Evolutionary conservation across 2,888 invertebrate genomes (phyloP).

Genomic region (Pycnomerus fuliginosus): DNA sequence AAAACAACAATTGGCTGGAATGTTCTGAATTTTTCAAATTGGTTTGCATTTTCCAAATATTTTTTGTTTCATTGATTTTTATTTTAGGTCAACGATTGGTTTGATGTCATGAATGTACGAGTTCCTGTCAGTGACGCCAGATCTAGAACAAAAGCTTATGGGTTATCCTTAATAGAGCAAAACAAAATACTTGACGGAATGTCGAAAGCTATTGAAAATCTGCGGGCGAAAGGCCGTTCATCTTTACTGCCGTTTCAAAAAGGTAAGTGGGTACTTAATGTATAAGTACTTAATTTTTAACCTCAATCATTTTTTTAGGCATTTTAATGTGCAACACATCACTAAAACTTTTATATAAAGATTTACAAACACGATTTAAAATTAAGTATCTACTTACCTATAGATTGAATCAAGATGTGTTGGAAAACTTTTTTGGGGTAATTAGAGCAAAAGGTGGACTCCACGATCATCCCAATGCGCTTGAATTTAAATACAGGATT

Average conservation of each 20-base stretch:
- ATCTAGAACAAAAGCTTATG: slow-evolving; percentile 27
- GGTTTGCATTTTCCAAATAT: slow-evolving; percentile 3
- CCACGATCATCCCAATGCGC: slow-evolving; percentile 29
- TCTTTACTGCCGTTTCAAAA: slow-evolving; percentile 31
- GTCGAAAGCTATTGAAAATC: slow-evolving; percentile 16
- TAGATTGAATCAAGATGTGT: slow-evolving; percentile 31
- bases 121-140: slow-evolving; percentile 23
- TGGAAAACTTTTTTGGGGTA: slow-evolving; percentile 30
- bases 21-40: slow-evolving; percentile 11
- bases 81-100: slow-evolving; percentile 27
- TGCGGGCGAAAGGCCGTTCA: slow-evolving; percentile 22
- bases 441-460: slow-evolving; percentile 25
- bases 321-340: slow-evolving; percentile 25
- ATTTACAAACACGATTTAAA: slow-evolving; percentile 17
- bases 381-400: slow-evolving; percentile 29
- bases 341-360: slow-evolving; percentile 17
- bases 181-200: slow-evolving; percentile 28
- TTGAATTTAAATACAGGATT: slow-evolving; percentile 32
- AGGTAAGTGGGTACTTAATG: slow-evolving; percentile 13
- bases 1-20: slow-evolving; percentile 7
- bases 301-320: slow-evolving; percentile 11
- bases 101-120: slow-evolving; percentile 30
- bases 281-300: neutral
- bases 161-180: slow-evolving; percentile 24
- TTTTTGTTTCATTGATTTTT: neutral